These are phyloP conservation scores for Acanthis flammea DNA, from an alignment of 2,797 vertebrate species.

Conservation along the genomic window DNA sequence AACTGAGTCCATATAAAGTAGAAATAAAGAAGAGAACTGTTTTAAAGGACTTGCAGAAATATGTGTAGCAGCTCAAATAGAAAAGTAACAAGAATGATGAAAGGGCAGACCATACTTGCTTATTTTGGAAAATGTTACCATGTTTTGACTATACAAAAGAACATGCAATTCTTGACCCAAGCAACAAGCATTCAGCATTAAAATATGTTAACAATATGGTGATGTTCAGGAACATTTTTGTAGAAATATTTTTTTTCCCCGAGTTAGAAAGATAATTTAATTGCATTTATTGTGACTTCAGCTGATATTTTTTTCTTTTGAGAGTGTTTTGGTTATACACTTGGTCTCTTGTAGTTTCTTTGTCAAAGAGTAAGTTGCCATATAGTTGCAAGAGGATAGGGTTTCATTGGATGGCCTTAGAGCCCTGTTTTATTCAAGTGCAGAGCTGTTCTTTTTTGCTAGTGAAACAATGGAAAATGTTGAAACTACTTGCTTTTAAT, in stretches of 20 bases:
- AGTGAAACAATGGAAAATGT: background rate
- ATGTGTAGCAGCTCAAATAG: background rate
- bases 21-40: background rate
- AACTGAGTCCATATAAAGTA: background rate
- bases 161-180: background rate
- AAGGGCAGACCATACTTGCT: background rate
- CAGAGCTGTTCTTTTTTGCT: background rate
- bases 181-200: background rate
- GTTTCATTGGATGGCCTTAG: background rate
- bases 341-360: background rate
- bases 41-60: background rate
- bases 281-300: background rate
- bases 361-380: background rate
- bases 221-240: background rate
- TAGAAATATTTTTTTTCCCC: background rate
- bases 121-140: background rate
- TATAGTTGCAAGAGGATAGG: background rate
- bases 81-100: background rate
- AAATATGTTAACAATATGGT: background rate
- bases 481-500: background rate
- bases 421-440: background rate
- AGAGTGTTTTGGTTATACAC: background rate
- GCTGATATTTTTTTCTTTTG: background rate
- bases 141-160: constrained; percentile 25
- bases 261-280: background rate